Conservation (phyloP, 2,888 invertebrate genomes). For the Machimus rusticus region DNA sequence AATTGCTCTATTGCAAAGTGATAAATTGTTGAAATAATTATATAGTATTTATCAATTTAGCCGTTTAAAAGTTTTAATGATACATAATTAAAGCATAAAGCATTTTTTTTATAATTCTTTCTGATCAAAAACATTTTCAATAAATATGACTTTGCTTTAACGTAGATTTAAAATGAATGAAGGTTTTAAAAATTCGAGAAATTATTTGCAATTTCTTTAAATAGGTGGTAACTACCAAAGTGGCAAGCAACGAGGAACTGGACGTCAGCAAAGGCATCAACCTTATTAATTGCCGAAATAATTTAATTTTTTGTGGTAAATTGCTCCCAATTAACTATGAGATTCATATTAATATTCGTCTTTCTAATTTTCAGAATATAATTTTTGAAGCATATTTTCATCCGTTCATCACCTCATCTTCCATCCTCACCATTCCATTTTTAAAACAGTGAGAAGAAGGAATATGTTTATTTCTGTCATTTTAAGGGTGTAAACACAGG, state of each 20-base stretch:
- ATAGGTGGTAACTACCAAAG: conserved; percentile 71
- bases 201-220: not conserved
- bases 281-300: conserved; percentile 71
- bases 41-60: not conserved
- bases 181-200: not conserved
- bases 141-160: conserved; percentile 29
- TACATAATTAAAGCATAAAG: not conserved
- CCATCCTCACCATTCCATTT: conserved; percentile 50
- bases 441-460: conserved; percentile 36
- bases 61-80: not conserved
- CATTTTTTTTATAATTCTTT: not conserved
- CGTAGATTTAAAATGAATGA: not conserved
- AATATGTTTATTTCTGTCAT: not conserved
- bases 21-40: not conserved
- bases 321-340: not conserved
- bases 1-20: not conserved
- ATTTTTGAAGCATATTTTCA: conserved; percentile 29
- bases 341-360: not conserved
- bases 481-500: conserved; percentile 20
- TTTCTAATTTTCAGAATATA: conserved; percentile 16
- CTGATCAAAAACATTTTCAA: not conserved
- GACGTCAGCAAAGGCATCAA: conserved; percentile 87
- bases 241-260: conserved; percentile 84
- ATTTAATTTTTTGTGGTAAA: conserved; percentile 43
- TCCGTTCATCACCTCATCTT: conserved; percentile 43